Percentiles rank a stretch among this genome's conserved stretches.
Evolutionary conservation across 2,797 vertebrate genomes (phyloP).

Genomic region (Ctenopoma kingsleyae): DNA sequence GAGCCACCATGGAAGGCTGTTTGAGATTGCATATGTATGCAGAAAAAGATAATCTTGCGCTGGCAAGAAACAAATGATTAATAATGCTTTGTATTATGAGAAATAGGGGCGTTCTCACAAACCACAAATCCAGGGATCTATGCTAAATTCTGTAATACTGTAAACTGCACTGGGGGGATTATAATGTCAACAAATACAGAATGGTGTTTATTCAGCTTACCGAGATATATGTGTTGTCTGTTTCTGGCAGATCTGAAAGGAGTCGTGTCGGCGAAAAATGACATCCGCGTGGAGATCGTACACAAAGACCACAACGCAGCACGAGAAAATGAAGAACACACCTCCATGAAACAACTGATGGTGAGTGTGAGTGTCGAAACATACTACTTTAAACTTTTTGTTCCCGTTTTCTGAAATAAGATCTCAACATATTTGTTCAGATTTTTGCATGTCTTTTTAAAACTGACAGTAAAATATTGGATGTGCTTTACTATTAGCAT

Average conservation of each 20-base stretch:
- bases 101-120: conserved; percentile 52
- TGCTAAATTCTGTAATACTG: conserved; percentile 65
- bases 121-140: conserved; percentile 53
- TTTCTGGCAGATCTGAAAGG: conserved; percentile 93
- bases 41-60: conserved; percentile 65
- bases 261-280: conserved; percentile 96
- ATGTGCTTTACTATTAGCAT: conserved; percentile 54
- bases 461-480: conserved; percentile 51
- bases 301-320: conserved; percentile 95
- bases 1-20: conserved; percentile 66
- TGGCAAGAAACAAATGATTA: conserved; percentile 70
- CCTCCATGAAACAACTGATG: conserved; percentile 98
- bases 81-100: conserved; percentile 66
- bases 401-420: conserved; percentile 12
- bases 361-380: conserved; percentile 87
- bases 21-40: conserved; percentile 75
- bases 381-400: conserved; percentile 53
- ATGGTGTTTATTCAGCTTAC: conserved; percentile 47
- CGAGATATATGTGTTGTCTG: conserved; percentile 54
- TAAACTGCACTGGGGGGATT: conserved; percentile 55
- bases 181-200: conserved; percentile 65
- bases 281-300: conserved; percentile 97
- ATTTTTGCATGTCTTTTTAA: conserved; percentile 23
- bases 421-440: background rate
- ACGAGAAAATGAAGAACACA: conserved; percentile 92